Base-by-base conservation (phyloP, 2,113 vertebrate genomes). In the Melanerpes formicivorus region DNA sequence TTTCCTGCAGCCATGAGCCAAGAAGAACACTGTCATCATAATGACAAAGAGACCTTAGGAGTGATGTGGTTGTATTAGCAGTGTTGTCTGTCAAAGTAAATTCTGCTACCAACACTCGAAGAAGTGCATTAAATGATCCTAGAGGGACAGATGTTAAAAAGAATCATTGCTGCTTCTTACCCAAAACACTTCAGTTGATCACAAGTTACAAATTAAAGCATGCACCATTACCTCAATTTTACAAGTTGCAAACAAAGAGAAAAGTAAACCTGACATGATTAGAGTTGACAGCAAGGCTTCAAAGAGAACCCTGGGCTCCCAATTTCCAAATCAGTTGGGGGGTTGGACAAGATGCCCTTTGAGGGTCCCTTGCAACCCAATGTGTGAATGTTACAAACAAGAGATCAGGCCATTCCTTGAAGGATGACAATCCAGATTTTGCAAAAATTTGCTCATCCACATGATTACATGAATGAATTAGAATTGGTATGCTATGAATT, bases 1-100 rank as follows among this genome's bases (percentile, higher is more conserved):
- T 99, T 97, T 99, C 99, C 95, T 99, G 99, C 52, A 99, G 98
- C 99, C 99, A 99, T 21, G 99, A 99, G n/a, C 99, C 99, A 90
- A 99, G 99, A 85, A 99, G 98, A 94, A 99, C 99, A 46, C 99
- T 99, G 78, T 99, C 99, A 65, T 99, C 99, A 88, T 99, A 99
- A 95, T 99, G 99, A 96, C 99, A 99, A 59, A 99, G 98, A 9
- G 99, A 99, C 60, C 99, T 98, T 80, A 99, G 98, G 84, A 99
- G 97, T 16, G 99, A 99, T 23, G 99, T 99, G 70, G 99, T 99
- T 58, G 99, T 99, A 96, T 99, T 99, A 90, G 99, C 98, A 2
- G 99, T 99, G 96, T 99, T 99, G 95, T 99, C 99, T 3, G 99
- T 99, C 96, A 99, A 97, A 37, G 99, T 99, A 97, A 99, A 99